phyloP scores from a whole-genome alignment of 2,113 vertebrate species.

The Nycticorax nycticorax region DNA sequence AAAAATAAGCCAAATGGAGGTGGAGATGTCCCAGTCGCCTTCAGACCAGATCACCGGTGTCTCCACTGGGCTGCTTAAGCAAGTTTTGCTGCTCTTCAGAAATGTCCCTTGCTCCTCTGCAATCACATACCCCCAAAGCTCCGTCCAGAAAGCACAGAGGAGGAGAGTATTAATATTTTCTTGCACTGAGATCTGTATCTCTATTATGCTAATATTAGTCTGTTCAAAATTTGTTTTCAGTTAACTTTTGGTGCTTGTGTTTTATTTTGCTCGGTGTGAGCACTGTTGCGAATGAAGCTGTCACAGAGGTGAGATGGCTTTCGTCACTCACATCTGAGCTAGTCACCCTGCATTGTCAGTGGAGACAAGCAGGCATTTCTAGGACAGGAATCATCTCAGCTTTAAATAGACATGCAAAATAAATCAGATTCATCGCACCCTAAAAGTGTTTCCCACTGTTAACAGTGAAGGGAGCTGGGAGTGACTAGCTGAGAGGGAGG shows the following conservation, averaged over 20 bases:
- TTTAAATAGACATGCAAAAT: slow-evolving; percentile 15
- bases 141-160: neutral
- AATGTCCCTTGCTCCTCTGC: neutral
- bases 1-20: neutral
- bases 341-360: neutral
- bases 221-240: neutral
- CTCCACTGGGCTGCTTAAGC: neutral
- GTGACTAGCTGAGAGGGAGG: neutral
- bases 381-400: slow-evolving; percentile 2
- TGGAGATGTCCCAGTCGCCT: neutral
- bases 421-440: neutral
- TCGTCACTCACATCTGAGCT: neutral
- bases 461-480: neutral
- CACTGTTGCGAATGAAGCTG: neutral
- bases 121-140: neutral
- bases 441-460: neutral
- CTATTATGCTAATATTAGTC: neutral
- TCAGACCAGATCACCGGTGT: neutral
- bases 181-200: neutral
- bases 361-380: slow-evolving; percentile 17
- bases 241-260: neutral
- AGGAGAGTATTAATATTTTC: neutral
- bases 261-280: neutral
- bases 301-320: neutral
- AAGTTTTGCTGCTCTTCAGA: neutral